phyloP scores from a whole-genome alignment of 2,113 vertebrate species.

The Rostratula benghalensis region DNA sequence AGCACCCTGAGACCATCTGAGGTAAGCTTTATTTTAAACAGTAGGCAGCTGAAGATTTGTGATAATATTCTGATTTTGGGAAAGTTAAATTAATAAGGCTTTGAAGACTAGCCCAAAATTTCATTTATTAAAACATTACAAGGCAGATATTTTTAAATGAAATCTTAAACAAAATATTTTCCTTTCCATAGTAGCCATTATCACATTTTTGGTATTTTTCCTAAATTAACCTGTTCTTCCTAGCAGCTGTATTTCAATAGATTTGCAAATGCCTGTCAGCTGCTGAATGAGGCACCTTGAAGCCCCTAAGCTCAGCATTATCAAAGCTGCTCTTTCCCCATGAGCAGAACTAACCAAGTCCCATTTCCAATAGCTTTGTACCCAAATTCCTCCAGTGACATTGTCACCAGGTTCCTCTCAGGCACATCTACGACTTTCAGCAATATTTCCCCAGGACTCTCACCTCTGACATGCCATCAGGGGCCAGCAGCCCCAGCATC shows the following conservation, averaged over 20 bases:
- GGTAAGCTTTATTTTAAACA: not conserved
- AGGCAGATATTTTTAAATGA: no score
- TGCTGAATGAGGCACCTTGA: not conserved
- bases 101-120: not conserved
- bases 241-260: not conserved
- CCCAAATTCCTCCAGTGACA: not conserved
- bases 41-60: not conserved
- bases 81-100: not conserved
- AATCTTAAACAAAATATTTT: no score
- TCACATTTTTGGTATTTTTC: not conserved
- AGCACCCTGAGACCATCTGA: not conserved
- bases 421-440: not conserved
- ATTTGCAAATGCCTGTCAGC: not conserved
- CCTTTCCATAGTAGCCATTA: not conserved
- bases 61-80: not conserved
- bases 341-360: not conserved
- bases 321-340: not conserved
- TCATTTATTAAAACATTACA: not conserved
- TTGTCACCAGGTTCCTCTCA: not conserved
- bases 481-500: not conserved
- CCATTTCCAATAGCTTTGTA: not conserved
- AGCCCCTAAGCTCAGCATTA: not conserved
- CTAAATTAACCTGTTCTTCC: not conserved
- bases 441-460: not conserved
- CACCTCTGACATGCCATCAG: fast-evolving